Evolutionary conservation across 2,888 invertebrate genomes (phyloP).

Genomic region (Tryphoninae sp.): DNA sequence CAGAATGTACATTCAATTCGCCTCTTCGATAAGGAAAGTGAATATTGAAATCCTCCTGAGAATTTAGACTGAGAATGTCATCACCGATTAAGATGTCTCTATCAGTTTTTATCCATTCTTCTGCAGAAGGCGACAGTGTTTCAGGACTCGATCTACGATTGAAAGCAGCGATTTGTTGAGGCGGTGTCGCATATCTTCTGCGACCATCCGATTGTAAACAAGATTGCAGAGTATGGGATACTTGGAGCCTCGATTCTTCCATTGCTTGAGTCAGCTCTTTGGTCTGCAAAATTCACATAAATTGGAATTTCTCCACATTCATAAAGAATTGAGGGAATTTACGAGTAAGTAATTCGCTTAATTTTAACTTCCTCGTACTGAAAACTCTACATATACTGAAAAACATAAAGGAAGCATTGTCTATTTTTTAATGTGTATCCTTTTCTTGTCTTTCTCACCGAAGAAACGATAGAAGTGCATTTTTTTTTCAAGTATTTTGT

Average conservation of each 20-base stretch:
- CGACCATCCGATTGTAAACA: constrained; percentile 92
- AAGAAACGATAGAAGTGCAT: background rate
- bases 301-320: background rate
- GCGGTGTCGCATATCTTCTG: constrained; percentile 91
- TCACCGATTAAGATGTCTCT: constrained; percentile 89
- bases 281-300: constrained; percentile 78
- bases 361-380: background rate
- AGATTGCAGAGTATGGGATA: constrained; percentile 93
- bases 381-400: too few species aligned
- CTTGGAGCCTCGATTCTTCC: constrained; percentile 91
- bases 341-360: background rate
- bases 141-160: constrained; percentile 91
- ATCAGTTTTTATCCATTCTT: constrained; percentile 86
- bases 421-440: background rate
- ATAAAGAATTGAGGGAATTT: background rate
- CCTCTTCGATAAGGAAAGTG: constrained; percentile 95
- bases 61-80: constrained; percentile 87
- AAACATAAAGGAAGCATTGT: too few species aligned
- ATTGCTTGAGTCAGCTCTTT: constrained; percentile 89
- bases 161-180: constrained; percentile 94
- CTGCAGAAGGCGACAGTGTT: constrained; percentile 83
- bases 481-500: background rate
- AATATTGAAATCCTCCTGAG: constrained; percentile 89
- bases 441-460: background rate
- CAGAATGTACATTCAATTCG: constrained; percentile 92